Base-by-base conservation (phyloP, 2,113 vertebrate species). In the Chionodraco myersi region DNA sequence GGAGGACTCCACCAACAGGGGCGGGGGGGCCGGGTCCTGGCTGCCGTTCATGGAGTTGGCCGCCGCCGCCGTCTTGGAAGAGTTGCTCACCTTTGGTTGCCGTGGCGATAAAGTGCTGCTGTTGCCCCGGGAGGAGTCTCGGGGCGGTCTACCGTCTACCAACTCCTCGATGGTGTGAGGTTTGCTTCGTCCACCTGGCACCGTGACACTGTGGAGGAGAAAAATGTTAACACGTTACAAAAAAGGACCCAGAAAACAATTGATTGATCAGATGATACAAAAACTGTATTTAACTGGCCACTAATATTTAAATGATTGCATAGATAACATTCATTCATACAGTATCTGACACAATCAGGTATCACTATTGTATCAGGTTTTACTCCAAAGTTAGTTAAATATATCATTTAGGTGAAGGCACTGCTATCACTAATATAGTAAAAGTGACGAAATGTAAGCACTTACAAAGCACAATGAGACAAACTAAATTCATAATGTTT, bases 1-100 rank as follows among this genome's bases (percentile, higher is more conserved):
- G 30, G 49, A 85, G 77, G 0, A 96, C 92, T 96, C 96, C 89
- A 94, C 95, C 90, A 95, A 94, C 45, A 96, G 89, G 48, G 91
- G 15, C 0, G 94, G 85, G 0, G 93, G 85, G 0, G 93, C 82
- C 57, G 95, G 94, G 88, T 96, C 95, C 80, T 95, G 93, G 85
- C 92, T 95, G 86, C 95, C 96, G 56, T 95, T 95, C 77, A 96
- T 75, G 15, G 94, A 94, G 94, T 88, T 77, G 82, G 80, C 53
- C 7, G 75, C 53, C 34, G 82, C 53, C 9, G 74, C 52, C 34
- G 83, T 67, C 61, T 77, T 86, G 83, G 91, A 88, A 85, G 86
- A 81, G 61, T 82, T 82, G 84, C 71, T 84, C 66, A 75, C 36
- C 87, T 89, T 91, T 51, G 83, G 72, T 85, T 90, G 86, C 85